Evolutionary conservation across 2,888 invertebrate genomes (phyloP), one percentile per base, ranked within the genome.

Genomic region (Acleris emargana): DNA sequence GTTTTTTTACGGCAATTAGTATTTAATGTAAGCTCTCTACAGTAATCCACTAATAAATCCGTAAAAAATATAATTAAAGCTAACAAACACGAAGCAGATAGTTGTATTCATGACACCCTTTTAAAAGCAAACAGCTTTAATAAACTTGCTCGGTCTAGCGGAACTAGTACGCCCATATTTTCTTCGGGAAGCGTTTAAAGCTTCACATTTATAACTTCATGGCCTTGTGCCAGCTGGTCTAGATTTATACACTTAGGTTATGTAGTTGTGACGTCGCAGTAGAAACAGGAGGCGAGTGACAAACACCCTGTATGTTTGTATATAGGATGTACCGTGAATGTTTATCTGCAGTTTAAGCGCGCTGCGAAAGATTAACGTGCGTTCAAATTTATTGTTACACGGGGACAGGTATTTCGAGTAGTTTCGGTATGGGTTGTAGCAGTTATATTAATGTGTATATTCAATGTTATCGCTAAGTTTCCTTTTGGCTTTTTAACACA

Each of bases 201-300:
- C 68, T 71, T 61, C 69, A 71, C 81, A 80, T 83, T 83, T 82
- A 83, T 79, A 73, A 73, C 69, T 53, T 55, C 53, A 67, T 81
- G 83, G 83, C 77, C 67, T 69, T 67, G 70, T 73, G 82, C 84
- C 81, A 83, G 69, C 68, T 71, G 71, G 69, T 67, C 71, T 70
- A 68, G 76, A 82, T 81, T 82, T 82, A 83, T 82, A 72, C 70
- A 72, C 69, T 68, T 71, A 68, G 58, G 68, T 72, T 71, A 71
- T 69, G 62, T 67, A 5, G 43, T 18, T 32, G 32, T 32, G 32
- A 32, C 32, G 22, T 6, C 28, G 38, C n/a, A 25, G 52, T 38
- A 43, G 17, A 54, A 53, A 20, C 57, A 17, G 57, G 57, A 49
- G 17, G 25, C 45, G 38, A 38, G 17, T 53, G 53, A 47, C 47